Percentiles rank a stretch among this genome's conserved stretches.
Evolutionary conservation across 2,888 invertebrate species (phyloP).

Genomic region (Metallyticus violacea): DNA sequence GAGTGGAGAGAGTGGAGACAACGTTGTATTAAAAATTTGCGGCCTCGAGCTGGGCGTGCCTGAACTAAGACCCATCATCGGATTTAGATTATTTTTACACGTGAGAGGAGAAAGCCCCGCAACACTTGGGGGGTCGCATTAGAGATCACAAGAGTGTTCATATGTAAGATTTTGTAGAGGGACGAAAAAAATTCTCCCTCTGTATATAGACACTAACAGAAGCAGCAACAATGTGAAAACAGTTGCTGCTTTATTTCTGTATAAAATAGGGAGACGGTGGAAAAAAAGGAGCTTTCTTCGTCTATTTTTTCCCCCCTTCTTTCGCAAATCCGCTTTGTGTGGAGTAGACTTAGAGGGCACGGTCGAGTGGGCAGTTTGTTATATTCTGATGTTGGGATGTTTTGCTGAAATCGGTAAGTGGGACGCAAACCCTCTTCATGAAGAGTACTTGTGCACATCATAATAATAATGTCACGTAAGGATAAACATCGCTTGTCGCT

Average conservation of each 20-base stretch:
- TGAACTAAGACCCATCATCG: constrained; percentile 4
- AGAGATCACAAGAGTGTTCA: neutral
- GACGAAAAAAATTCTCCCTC: neutral
- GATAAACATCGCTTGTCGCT: neutral
- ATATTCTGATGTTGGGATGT: neutral
- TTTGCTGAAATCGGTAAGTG: neutral
- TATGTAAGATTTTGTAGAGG: constrained; percentile 14
- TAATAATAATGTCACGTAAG: neutral
- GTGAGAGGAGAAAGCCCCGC: neutral
- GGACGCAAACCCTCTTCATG: neutral
- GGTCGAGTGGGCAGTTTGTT: neutral
- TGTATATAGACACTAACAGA: too few species aligned
- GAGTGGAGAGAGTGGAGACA: neutral
- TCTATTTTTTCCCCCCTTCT: too few species aligned
- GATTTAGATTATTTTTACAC: constrained; percentile 4
- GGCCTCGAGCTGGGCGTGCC: neutral
- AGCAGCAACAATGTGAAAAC: constrained; percentile 3
- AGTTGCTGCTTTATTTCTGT: constrained; percentile 6
- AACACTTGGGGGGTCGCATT: neutral
- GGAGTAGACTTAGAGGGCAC: neutral
- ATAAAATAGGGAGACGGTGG: too few species aligned
- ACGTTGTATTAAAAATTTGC: neutral
- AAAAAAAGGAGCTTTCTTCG: neutral
- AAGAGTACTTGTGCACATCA: neutral
- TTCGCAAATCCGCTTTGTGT: neutral